Evolutionary conservation across 2,888 invertebrate species (phyloP).

Genomic region (Euproctis similis): DNA sequence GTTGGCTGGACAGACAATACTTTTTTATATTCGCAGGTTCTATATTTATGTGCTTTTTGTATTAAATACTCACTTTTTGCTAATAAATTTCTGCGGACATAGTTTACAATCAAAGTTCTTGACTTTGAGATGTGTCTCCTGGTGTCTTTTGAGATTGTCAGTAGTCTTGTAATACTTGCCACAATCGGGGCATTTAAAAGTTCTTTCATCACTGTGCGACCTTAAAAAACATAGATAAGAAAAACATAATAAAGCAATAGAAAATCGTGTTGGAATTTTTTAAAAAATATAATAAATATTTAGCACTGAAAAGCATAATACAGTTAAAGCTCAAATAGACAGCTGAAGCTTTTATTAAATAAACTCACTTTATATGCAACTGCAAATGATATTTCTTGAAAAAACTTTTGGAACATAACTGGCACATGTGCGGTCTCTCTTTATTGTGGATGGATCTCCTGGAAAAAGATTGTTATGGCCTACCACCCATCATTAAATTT

Average conservation of each 20-base stretch:
- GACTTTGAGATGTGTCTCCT: slow-evolving; percentile 37
- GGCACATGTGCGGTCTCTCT: slow-evolving; percentile 58
- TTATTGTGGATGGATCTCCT: too few species aligned
- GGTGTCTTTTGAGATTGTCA: slow-evolving; percentile 43
- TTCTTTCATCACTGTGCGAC: slow-evolving; percentile 60
- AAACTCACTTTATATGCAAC: slow-evolving; percentile 50
- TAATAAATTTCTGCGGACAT: slow-evolving; percentile 49
- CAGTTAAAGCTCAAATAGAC: too few species aligned
- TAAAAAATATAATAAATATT: too few species aligned
- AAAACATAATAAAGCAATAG: too few species aligned
- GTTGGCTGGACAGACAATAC: too few species aligned
- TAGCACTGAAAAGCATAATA: too few species aligned
- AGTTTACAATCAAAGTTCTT: slow-evolving; percentile 36
- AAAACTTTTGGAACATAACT: slow-evolving; percentile 65
- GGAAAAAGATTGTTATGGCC: too few species aligned
- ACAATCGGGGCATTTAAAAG: slow-evolving; percentile 49
- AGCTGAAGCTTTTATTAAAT: neutral
- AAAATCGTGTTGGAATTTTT: too few species aligned
- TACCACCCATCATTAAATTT: too few species aligned
- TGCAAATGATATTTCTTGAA: slow-evolving; percentile 60
- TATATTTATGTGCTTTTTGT: too few species aligned
- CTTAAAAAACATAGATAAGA: slow-evolving; percentile 26
- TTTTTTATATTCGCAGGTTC: too few species aligned
- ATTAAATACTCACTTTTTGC: slow-evolving; percentile 33
- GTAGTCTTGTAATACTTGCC: slow-evolving; percentile 42